Conservation (phyloP, 2,888 invertebrate genomes). For the Caenorhabditis sinica region DNA sequence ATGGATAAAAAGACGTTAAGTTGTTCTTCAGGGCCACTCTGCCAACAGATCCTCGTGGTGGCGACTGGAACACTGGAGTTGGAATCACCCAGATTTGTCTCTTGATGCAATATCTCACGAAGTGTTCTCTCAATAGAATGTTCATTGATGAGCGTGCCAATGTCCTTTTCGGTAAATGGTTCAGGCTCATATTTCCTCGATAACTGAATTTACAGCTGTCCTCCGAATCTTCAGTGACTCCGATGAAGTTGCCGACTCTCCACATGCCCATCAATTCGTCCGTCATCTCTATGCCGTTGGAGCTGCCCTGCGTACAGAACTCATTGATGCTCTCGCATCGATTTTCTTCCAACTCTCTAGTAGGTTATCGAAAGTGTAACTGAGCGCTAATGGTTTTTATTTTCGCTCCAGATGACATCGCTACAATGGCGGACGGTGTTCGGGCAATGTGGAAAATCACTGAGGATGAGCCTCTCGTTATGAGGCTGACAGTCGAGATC, state of each 20-base stretch:
- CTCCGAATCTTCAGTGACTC: constrained; percentile 46
- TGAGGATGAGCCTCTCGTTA: constrained; percentile 42
- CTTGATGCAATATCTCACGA: constrained; percentile 23
- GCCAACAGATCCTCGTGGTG: constrained; percentile 29
- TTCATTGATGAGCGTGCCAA: constrained; percentile 41
- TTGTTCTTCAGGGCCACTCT: no score
- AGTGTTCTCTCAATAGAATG: constrained; percentile 12
- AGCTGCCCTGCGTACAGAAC: neutral
- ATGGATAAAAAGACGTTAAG: no score
- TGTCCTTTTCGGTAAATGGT: constrained; percentile 25
- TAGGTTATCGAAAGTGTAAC: constrained; percentile 1
- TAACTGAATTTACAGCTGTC: no score
- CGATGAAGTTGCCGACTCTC: constrained; percentile 24
- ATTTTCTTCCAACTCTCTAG: constrained; percentile 45
- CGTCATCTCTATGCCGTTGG: constrained; percentile 12
- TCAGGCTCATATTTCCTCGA: neutral
- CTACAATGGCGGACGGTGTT: constrained; percentile 39
- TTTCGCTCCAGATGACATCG: constrained; percentile 52
- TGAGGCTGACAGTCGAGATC: constrained; percentile 53
- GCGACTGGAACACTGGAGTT: constrained; percentile 30
- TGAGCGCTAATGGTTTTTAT: neutral
- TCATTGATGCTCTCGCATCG: constrained; percentile 43
- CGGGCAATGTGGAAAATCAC: constrained; percentile 31
- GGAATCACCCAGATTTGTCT: constrained; percentile 30
- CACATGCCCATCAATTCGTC: constrained; percentile 12